Evolutionary conservation across 1,140 invertebrate genomes (phyloP), one percentile per base, ranked within the genome.

Genomic region (Caenorhabditis tropicalis): DNA sequence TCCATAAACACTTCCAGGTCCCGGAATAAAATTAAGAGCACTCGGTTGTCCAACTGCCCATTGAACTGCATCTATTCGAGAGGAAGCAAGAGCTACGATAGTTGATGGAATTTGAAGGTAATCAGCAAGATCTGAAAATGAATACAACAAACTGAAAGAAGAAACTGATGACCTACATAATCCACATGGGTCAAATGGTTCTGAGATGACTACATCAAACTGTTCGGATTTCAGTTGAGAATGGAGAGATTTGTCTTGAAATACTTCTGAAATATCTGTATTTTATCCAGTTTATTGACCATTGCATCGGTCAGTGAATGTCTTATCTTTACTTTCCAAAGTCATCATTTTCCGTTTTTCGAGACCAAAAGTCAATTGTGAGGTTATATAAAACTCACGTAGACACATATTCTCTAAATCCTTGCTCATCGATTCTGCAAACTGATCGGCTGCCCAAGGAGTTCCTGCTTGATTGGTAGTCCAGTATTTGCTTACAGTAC

Each of bases 221-320:
- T 58, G 15, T n/a, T 58, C 53, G 3, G 10, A 29, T 10, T 58
- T 58, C 10, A 58, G 10, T 31, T 10, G 3, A 7, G 15, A 2
- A 31, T 58, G 53, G 10, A 58, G 53, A 29, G 21, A 2, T 58
- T 58, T 58, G 53, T 58, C 53, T 58, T 58, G 6, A 27, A 58
- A 58, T 29, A 58, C 24, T 58, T 58, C 53, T 58, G 53, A 58
- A 58, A 58, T 51, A 51, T n/a, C n/a, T n/a, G n/a, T n/a, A n/a
- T n/a, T n/a, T n/a, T n/a, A n/a, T n/a, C n/a, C n/a, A n/a, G n/a
- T n/a, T n/a, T n/a, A n/a, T n/a, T n/a, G n/a, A n/a, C n/a, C n/a
- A n/a, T n/a, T n/a, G n/a, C n/a, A n/a, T n/a, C n/a, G n/a, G n/a
- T n/a, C n/a, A n/a, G n/a, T n/a, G n/a, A n/a, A n/a, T n/a, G n/a